phyloP scores from a whole-genome alignment of 2,888 invertebrate species.

The Microctonus hyperodae region DNA sequence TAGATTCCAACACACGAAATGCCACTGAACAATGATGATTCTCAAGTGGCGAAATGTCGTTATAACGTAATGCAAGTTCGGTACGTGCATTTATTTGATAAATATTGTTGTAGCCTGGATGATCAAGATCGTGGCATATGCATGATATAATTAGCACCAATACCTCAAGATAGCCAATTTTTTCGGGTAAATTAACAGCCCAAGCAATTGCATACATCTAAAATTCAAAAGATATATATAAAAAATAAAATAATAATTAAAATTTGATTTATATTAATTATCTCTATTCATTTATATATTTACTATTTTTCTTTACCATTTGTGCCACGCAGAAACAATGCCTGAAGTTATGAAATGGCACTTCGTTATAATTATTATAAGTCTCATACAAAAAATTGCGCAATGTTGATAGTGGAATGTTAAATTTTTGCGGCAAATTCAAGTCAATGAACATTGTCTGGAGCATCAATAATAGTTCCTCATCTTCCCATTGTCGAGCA shows the following conservation, averaged over 20 bases:
- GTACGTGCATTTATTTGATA: constrained; percentile 86
- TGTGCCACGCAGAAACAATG: constrained; percentile 89
- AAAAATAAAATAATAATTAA: neutral
- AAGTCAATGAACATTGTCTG: constrained; percentile 85
- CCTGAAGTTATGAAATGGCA: constrained; percentile 87
- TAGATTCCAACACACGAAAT: constrained; percentile 79
- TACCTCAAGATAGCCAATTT: constrained; percentile 78
- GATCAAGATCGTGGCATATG: constrained; percentile 83
- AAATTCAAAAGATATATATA: constrained; percentile 32
- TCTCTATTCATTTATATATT: neutral
- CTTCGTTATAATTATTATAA: constrained; percentile 84
- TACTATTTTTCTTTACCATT: constrained; percentile 70
- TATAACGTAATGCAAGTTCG: constrained; percentile 82
- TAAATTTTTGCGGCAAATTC: constrained; percentile 76
- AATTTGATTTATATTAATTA: neutral
- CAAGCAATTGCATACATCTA: constrained; percentile 85
- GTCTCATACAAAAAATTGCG: constrained; percentile 78
- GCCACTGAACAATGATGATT: constrained; percentile 88
- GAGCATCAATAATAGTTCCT: constrained; percentile 77
- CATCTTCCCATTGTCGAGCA: constrained; percentile 83
- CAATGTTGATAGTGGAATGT: constrained; percentile 74
- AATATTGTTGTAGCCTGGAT: constrained; percentile 80
- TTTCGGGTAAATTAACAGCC: constrained; percentile 73
- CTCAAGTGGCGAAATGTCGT: constrained; percentile 85
- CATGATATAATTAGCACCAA: constrained; percentile 79